Base-by-base conservation (phyloP, 2,797 vertebrate genomes). In the Yasuhikotakia modesta region DNA sequence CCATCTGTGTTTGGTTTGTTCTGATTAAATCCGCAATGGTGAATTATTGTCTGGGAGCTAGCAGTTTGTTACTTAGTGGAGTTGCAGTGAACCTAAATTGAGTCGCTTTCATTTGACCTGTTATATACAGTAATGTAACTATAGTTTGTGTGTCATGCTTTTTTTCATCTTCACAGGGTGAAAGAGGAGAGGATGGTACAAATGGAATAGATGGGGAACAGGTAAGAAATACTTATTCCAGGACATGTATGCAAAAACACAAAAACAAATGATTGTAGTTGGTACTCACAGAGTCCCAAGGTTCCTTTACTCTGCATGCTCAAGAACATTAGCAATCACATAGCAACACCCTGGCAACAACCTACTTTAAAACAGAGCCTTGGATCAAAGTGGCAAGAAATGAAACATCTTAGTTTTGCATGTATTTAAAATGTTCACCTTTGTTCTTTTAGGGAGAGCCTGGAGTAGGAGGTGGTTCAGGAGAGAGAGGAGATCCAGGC, bases 201-300 rank as follows among this genome's bases (percentile, higher is more conserved):
- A 87, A 95, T 81, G 95, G 94, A 8, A 85, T 92, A 1, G 35
- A 86, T 22, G 95, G 95, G 85, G 92, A 95, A 76, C 92, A 95
- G 93, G 95, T 96, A 90, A 71, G 46, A 35, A 10, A 22, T 80
- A 45, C 64, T 3, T 12, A 19, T 12, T 48, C 46, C 46, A 48
- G 46, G 14, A n/a, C 50, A 8, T n/a, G 19, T 19, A 19, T 17
- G 19, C 7, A n/a, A n/a, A 10, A n/a, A 21, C n/a, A 19, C 32
- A 35, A 35, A 35, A n/a, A n/a, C n/a, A n/a, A n/a, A n/a, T n/a
- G n/a, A n/a, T n/a, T n/a, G n/a, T n/a, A n/a, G n/a, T n/a, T n/a
- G n/a, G n/a, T n/a, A n/a, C 27, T 27, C 27, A 27, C 4, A 4
- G 27, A 27, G 27, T 27, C 27, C 27, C 27, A 27, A 27, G 27